Percentiles rank a stretch among this genome's conserved stretches.
Conservation (phyloP, 2,113 vertebrate species). For the Paracanthobrama guichenoti region DNA sequence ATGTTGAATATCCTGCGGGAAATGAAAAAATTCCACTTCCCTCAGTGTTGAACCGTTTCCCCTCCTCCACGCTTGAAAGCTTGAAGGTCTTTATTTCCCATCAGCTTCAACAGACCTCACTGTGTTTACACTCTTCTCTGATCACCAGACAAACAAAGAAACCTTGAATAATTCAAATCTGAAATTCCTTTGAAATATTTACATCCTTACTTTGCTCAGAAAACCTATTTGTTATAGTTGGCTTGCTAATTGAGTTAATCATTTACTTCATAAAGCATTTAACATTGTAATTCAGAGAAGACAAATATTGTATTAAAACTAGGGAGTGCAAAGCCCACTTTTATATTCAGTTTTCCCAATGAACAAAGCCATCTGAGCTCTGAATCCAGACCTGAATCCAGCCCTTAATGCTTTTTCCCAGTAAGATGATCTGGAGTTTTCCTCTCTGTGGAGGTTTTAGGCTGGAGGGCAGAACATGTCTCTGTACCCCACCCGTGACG, state of each 20-base stretch:
- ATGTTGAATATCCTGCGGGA: conserved; percentile 29
- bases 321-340: neutral
- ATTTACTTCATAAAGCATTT: neutral
- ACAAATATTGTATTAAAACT: neutral
- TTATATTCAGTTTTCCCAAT: neutral
- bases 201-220: neutral
- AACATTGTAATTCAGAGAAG: neutral
- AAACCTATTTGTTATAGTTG: neutral
- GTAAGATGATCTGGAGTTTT: conserved; percentile 18
- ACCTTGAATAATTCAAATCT: neutral
- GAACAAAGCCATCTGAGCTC: neutral
- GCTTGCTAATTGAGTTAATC: neutral
- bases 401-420: neutral
- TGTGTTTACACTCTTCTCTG: neutral
- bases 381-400: neutral
- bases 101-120: neutral
- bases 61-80: conserved; percentile 25
- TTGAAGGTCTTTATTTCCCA: neutral
- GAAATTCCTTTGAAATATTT: conserved; percentile 8
- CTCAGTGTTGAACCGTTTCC: neutral
- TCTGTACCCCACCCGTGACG: neutral
- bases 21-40: conserved; percentile 31
- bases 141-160: conserved; percentile 17
- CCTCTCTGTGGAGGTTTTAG: conserved; percentile 18
- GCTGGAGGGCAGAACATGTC: neutral